A percentile compares a stretch with the other conserved stretches of the same genome.
phyloP scores from a whole-genome alignment of 1,140 invertebrate species.

The Reticulitermes speratus region DNA sequence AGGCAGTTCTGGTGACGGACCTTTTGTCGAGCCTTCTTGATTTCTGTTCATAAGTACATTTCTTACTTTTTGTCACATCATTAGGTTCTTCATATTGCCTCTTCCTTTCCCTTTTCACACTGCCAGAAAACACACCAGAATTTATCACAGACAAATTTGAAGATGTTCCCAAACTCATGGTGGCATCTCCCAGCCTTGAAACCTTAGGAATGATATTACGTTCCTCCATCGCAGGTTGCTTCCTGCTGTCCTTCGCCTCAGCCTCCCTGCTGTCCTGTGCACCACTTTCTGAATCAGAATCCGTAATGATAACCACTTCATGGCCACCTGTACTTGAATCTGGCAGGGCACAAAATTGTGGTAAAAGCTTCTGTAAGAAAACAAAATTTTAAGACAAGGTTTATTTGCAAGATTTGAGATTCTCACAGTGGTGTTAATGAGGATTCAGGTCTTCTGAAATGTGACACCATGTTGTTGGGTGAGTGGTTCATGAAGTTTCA shows the following conservation, averaged over 20 bases:
- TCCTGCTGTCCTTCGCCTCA: background rate
- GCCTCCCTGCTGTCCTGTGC: background rate
- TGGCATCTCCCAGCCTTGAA: background rate
- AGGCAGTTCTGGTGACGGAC: background rate
- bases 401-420: background rate
- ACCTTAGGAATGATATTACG: background rate
- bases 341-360: background rate
- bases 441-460: no score
- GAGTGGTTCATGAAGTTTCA: no score
- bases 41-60: background rate
- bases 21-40: background rate
- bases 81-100: background rate
- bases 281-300: background rate
- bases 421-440: no score
- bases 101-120: background rate
- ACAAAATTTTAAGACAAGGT: background rate
- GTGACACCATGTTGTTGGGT: no score
- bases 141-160: background rate
- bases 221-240: background rate
- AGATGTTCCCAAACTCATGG: background rate
- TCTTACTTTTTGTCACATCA: background rate
- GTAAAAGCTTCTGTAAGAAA: background rate
- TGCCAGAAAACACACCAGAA: background rate
- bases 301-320: slow-evolving; percentile 1
- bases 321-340: background rate